Evolutionary conservation across 1,140 invertebrate genomes (phyloP).

Genomic region (Oryzaephilus surinamensis): DNA sequence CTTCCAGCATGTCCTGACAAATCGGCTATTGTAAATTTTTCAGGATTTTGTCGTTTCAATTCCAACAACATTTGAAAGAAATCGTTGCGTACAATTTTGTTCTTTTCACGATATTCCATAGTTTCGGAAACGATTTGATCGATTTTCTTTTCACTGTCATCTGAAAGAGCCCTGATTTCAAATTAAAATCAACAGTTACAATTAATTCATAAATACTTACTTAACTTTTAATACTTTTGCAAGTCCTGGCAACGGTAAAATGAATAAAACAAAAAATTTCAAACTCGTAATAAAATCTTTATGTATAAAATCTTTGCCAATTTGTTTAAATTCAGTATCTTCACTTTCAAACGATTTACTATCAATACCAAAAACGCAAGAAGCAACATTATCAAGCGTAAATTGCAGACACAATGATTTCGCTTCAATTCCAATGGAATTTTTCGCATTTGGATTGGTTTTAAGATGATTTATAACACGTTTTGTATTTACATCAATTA

Average conservation of each 20-base stretch:
- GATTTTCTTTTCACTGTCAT: conserved; percentile 14
- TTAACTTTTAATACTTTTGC: conserved; percentile 5
- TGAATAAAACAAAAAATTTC: background rate
- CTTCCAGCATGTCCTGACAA: conserved; percentile 46
- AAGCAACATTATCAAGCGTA: conserved; percentile 14
- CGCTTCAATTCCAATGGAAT: conserved; percentile 1
- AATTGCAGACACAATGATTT: conserved; percentile 9
- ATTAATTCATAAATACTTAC: conserved; percentile 1
- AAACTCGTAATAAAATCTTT: conserved; percentile 1
- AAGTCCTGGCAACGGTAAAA: conserved; percentile 2
- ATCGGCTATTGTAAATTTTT: conserved; percentile 46
- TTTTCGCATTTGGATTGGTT: too few species aligned
- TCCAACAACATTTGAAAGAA: conserved; percentile 24
- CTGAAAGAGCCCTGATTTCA: conserved; percentile 7
- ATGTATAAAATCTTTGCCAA: too few species aligned
- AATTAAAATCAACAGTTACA: conserved; percentile 9
- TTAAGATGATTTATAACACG: too few species aligned
- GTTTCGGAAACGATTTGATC: conserved; percentile 19
- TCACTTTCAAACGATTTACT: conserved; percentile 12
- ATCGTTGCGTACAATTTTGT: conserved; percentile 30
- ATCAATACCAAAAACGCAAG: conserved; percentile 15
- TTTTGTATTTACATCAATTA: conserved; percentile 24
- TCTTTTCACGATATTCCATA: conserved; percentile 30
- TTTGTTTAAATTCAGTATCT: conserved; percentile 8
- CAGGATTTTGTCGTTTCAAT: conserved; percentile 13